These are phyloP conservation scores for Neoarius graeffei DNA, from an alignment of 2,113 vertebrate genomes.

Conservation along the genomic window DNA sequence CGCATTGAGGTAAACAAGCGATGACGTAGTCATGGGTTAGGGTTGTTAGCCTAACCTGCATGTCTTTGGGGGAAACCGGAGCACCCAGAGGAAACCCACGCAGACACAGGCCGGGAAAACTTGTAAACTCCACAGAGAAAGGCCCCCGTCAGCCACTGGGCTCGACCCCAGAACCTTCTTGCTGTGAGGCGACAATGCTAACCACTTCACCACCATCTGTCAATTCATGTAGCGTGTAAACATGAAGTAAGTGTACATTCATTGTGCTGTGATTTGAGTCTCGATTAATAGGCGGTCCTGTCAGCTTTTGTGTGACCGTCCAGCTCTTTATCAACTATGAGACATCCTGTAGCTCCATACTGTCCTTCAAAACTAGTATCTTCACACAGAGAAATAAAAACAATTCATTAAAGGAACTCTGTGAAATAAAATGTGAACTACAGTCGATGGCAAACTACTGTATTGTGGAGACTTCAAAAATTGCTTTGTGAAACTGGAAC, in stretches of 20 bases:
- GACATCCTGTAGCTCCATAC: not conserved
- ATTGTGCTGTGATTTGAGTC: not conserved
- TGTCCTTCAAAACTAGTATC: conserved; percentile 29
- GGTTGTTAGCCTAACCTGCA: too few relatives aligned
- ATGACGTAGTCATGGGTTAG: too few relatives aligned
- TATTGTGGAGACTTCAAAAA: not conserved
- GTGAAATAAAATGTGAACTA: not conserved
- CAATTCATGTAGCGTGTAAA: too few relatives aligned
- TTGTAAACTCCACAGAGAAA: too few relatives aligned
- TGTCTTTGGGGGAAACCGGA: too few relatives aligned
- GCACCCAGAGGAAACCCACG: too few relatives aligned
- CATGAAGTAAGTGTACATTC: not conserved
- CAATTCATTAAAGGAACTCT: not conserved
- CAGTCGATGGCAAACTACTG: not conserved
- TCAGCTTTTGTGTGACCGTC: conserved; percentile 23
- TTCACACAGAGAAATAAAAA: not conserved
- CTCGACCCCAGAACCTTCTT: too few relatives aligned
- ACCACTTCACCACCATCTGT: too few relatives aligned
- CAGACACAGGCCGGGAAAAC: too few relatives aligned
- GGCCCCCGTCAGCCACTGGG: too few relatives aligned
- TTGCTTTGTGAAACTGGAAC: conserved; percentile 3
- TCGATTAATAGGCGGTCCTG: conserved; percentile 12
- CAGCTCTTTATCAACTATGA: conserved; percentile 1
- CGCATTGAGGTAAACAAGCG: too few relatives aligned
- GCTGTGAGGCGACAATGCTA: too few relatives aligned